A percentile compares a stretch with the other conserved stretches of the same genome.
Conservation (phyloP, 2,113 vertebrate genomes). For the Lophotis ruficrista region DNA sequence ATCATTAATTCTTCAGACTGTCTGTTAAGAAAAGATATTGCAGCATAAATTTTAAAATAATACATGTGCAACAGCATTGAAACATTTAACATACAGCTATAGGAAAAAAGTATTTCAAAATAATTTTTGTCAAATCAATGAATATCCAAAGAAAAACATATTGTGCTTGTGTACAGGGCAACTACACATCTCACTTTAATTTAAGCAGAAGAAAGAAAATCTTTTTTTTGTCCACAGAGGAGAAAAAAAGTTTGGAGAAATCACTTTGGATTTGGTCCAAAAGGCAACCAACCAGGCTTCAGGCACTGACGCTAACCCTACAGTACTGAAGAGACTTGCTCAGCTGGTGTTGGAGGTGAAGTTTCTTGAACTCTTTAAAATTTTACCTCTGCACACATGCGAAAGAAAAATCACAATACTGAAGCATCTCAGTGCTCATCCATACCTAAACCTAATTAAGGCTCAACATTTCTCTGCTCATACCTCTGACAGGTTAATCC, state of each 20-base stretch:
- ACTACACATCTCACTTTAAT: background rate
- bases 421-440: background rate
- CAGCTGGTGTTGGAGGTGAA: background rate
- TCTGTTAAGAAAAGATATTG: background rate
- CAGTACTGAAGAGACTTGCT: background rate
- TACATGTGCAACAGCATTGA: background rate
- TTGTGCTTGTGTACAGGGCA: background rate
- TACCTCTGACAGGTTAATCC: background rate
- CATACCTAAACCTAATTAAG: background rate
- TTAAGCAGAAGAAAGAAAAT: background rate
- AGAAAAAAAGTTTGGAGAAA: background rate
- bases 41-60: background rate
- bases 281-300: background rate
- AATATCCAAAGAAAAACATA: background rate
- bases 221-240: accelerated
- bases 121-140: background rate
- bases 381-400: background rate
- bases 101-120: background rate
- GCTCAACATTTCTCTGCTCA: background rate
- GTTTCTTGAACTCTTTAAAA: background rate
- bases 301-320: background rate
- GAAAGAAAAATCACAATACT: background rate
- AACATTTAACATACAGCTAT: background rate
- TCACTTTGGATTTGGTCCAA: background rate
- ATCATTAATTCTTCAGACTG: background rate